Base-by-base conservation (phyloP, 1,140 invertebrate genomes). In the Cylas formicarius region DNA sequence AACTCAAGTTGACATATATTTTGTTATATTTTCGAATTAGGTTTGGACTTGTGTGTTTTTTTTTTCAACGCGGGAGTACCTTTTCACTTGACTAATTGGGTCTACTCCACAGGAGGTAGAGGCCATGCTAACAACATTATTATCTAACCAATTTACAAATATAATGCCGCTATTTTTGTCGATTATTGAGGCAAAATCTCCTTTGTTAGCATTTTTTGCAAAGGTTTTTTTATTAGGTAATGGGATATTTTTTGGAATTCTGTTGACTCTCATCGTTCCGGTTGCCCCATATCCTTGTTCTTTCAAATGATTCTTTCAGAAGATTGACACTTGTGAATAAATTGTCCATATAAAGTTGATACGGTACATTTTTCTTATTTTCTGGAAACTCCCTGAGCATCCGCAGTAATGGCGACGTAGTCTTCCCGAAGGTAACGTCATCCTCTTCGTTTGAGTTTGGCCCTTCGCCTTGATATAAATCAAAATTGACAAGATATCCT, bases 51-150 rank as follows among this genome's bases (percentile, higher is more conserved):
- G n/a, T n/a, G n/a, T n/a, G n/a, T n/a, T n/a, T 57, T 59, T 49
- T 63, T 67, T 66, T 53, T 63, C 54, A 46, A 49, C 53, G 58
- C 62, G 55, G 41, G 57, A 66, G 46, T 61, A 67, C 32, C 62
- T 51, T 58, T 57, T 58, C 26, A 57, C 56, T 45, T 52, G 48
- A 1, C 36, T 10, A 1, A 41, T 18, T 16, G 39, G 27, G 20
- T 32, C 39, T 33, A 29, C 32, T n/a, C 39, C 39, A 41, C 18
- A 41, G 39, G 10, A 31, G 32, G 40, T 43, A n/a, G 29, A 43
- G 17, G 31, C 40, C 8, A 43, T 32, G 22, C 18, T 27, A n/a
- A 44, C 42, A 19, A 28, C 18, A 27, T 13, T 11, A 44, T 44
- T 44, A 36, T 44, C 42, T n/a, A 26, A 5, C 33, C 42, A 44